Base-by-base conservation (phyloP, 2,113 vertebrate genomes). In the Saccopteryx bilineata region DNA sequence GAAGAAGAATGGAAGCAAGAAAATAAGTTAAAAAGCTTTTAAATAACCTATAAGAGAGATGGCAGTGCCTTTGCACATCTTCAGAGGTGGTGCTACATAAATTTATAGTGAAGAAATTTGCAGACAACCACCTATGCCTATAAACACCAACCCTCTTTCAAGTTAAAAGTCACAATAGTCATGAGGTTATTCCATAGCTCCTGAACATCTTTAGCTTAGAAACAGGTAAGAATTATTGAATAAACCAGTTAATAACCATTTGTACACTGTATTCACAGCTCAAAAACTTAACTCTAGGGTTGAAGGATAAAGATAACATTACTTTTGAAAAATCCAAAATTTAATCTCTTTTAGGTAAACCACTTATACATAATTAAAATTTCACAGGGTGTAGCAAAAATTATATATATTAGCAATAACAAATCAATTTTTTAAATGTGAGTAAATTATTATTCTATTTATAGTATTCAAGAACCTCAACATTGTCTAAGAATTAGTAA, bases 301-400 rank as follows among this genome's bases (percentile, higher is more conserved):
- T 93, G 60, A 80, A 28, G 52, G 14, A 33, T 74, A 92, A 54
- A 94, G 83, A 50, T 81, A 5, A 91, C 93, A 72, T 61, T 33
- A 65, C 18, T 93, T n/a, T 68, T 74, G 23, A 89, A 95, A 90
- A 48, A 79, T 58, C 31, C 76, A 24, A 88, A 78, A 68, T 82
- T 83, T 39, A 92, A 66, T 81, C 82, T 69, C 61, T 84, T 92
- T 91, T 91, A 93, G 21, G 52, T 58, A 80, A 96, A 72, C 6
- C 26, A 93, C 6, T 48, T 86, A 80, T 12, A 66, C 60, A 91
- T 60, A 87, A 78, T 26, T 39, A 74, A 72, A 75, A 48, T 68
- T 92, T 91, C 66, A 66, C 2, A 61, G 78, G 23, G 46, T 54
- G 12, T 48, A 75, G 23, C 3, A 71, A 94, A 93, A 85, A 26